Percentiles rank a stretch among this genome's conserved stretches.
Evolutionary conservation across 2,113 vertebrate genomes (phyloP).

Genomic region (Hirundichthys speculiger): DNA sequence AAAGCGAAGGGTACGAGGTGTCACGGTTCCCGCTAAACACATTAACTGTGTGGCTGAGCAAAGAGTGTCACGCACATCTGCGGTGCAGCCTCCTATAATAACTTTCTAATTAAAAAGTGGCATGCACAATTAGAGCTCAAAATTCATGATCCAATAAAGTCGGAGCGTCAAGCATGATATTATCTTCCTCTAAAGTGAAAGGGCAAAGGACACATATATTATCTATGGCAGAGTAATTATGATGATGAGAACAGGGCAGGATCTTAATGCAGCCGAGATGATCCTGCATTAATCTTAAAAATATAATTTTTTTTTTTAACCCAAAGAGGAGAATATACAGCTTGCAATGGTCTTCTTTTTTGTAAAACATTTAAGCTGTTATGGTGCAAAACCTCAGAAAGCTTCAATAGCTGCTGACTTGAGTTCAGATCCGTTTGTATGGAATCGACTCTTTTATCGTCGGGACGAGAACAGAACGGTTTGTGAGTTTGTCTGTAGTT

Average conservation of each 20-base stretch:
- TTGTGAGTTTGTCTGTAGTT: too few species aligned
- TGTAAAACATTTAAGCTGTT: too few species aligned
- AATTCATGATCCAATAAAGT: conserved; percentile 78
- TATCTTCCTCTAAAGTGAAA: conserved; percentile 69
- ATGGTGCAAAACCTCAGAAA: too few species aligned
- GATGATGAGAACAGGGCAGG: conserved; percentile 48
- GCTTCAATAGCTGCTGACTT: too few species aligned
- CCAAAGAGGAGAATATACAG: neutral
- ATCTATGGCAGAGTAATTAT: conserved; percentile 63
- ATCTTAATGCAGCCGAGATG: conserved; percentile 44
- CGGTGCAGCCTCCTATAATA: conserved; percentile 63
- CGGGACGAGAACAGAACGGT: too few species aligned
- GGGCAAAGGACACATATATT: conserved; percentile 78
- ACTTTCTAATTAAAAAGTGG: conserved; percentile 71
- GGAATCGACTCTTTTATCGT: too few species aligned
- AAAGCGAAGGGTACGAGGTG: neutral
- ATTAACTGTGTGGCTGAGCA: conserved; percentile 25
- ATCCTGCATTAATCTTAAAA: conserved; percentile 48
- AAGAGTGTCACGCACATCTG: conserved; percentile 40
- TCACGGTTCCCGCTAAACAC: conserved; percentile 20
- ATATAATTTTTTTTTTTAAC: too few species aligned
- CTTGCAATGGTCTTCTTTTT: too few species aligned
- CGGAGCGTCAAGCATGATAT: conserved; percentile 69
- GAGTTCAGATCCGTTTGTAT: too few species aligned
- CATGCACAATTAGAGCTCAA: conserved; percentile 72